Conservation (phyloP, 2,888 invertebrate genomes). For the Stenurella melanura region DNA sequence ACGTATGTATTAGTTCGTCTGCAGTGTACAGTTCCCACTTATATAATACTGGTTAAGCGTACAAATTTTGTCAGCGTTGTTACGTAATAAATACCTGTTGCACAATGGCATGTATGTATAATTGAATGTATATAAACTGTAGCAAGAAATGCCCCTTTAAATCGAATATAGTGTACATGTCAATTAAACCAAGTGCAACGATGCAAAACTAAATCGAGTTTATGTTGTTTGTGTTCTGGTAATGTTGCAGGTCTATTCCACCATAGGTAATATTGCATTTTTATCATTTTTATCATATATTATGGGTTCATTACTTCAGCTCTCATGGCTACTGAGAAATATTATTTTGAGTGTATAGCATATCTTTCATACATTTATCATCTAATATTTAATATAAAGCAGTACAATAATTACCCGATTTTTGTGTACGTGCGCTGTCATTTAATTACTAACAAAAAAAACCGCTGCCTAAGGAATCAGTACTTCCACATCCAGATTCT, state of each 20-base stretch:
- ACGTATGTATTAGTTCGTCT: not conserved
- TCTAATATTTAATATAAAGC: too few relatives aligned
- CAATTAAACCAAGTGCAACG: conserved; percentile 39
- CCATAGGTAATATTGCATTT: not conserved
- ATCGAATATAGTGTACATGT: conserved; percentile 32
- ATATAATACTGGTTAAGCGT: not conserved
- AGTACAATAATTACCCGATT: too few relatives aligned
- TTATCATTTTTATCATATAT: too few relatives aligned
- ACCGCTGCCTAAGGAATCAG: too few relatives aligned
- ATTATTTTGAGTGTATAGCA: too few relatives aligned
- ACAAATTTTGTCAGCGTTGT: conserved; percentile 2
- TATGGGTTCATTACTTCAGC: too few relatives aligned
- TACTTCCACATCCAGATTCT: too few relatives aligned
- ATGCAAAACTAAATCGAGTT: conserved; percentile 34
- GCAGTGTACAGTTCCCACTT: not conserved
- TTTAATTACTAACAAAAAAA: too few relatives aligned
- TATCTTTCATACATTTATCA: too few relatives aligned
- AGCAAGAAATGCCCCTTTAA: conserved; percentile 23
- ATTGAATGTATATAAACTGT: conserved; percentile 13
- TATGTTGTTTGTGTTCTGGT: conserved; percentile 17
- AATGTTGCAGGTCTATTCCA: conserved; percentile 8
- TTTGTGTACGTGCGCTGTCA: too few relatives aligned
- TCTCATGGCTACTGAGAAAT: too few relatives aligned
- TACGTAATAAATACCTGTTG: conserved; percentile 2
- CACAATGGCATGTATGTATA: conserved; percentile 13